A percentile compares a stretch with the other conserved stretches of the same genome.
Conservation (phyloP, 2,888 invertebrate species). For the Apodemia mormo region DNA sequence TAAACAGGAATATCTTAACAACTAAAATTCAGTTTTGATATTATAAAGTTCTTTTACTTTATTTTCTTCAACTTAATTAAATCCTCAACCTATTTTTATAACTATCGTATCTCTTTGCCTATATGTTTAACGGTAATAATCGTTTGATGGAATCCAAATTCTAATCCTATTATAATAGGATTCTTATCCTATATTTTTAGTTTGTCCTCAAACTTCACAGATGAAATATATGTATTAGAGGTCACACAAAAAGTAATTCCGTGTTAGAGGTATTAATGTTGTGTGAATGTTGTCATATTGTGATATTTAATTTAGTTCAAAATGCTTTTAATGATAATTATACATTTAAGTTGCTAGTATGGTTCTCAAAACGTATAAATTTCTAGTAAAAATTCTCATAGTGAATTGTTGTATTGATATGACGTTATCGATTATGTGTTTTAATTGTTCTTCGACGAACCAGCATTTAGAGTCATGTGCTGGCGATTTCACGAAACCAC, state of each 20-base stretch:
- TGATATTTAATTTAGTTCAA: neutral
- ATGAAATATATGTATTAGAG: neutral
- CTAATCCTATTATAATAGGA: neutral
- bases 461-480: slow-evolving; percentile 52
- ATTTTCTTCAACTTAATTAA: neutral
- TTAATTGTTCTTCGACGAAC: slow-evolving; percentile 64
- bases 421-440: slow-evolving; percentile 50
- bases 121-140: neutral
- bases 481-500: slow-evolving; percentile 52
- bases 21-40: no score
- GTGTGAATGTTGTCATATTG: neutral
- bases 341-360: slow-evolving; percentile 6
- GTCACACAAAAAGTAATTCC: no score
- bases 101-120: neutral
- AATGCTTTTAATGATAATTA: neutral
- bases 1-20: no score
- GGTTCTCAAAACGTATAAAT: neutral
- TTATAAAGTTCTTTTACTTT: no score
- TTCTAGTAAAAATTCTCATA: neutral
- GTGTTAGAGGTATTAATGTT: no score
- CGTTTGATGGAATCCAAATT: neutral
- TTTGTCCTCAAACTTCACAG: neutral
- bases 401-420: neutral
- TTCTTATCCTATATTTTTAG: neutral
- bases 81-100: neutral